Evolutionary conservation across 2,113 vertebrate species (phyloP).

Genomic region (Xiphophorus hellerii): DNA sequence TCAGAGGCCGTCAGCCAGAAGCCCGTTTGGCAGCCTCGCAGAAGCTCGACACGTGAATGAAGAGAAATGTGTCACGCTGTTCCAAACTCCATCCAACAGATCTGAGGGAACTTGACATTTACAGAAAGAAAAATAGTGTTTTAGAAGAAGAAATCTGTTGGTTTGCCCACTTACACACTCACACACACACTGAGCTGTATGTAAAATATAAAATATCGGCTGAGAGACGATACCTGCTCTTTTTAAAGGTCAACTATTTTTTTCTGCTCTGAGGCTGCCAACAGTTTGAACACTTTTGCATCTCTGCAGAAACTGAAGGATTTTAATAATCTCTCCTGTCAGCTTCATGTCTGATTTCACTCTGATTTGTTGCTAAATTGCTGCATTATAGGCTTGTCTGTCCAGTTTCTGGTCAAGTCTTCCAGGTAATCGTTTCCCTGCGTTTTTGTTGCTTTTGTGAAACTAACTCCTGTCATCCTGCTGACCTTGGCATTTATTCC

Average conservation of each 20-base stretch:
- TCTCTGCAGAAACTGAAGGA: constrained; percentile 16
- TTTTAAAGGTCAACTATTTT: constrained; percentile 16
- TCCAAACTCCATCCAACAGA: constrained; percentile 17
- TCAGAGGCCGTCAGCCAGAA: constrained; percentile 31
- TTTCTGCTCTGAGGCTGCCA: background rate
- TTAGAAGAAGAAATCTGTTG: background rate
- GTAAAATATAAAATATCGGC: constrained; percentile 7
- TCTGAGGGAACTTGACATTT: constrained; percentile 25
- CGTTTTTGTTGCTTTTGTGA: background rate
- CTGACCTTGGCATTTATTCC: constrained; percentile 7
- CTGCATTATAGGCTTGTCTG: background rate
- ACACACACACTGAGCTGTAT: background rate
- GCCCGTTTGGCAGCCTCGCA: constrained; percentile 26
- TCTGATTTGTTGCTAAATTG: background rate
- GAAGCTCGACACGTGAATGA: constrained; percentile 11
- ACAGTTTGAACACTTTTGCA: background rate
- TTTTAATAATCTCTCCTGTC: background rate
- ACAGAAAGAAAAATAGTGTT: background rate
- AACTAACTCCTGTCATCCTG: background rate
- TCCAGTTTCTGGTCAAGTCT: background rate
- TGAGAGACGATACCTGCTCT: background rate
- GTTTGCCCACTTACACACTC: background rate
- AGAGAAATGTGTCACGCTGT: constrained; percentile 35
- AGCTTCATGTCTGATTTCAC: background rate
- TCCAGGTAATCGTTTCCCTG: background rate